Percentiles rank a stretch among this genome's conserved stretches.
These are phyloP conservation scores for Carassius carassius DNA, from an alignment of 2,113 vertebrate genomes.

Conservation along the genomic window DNA sequence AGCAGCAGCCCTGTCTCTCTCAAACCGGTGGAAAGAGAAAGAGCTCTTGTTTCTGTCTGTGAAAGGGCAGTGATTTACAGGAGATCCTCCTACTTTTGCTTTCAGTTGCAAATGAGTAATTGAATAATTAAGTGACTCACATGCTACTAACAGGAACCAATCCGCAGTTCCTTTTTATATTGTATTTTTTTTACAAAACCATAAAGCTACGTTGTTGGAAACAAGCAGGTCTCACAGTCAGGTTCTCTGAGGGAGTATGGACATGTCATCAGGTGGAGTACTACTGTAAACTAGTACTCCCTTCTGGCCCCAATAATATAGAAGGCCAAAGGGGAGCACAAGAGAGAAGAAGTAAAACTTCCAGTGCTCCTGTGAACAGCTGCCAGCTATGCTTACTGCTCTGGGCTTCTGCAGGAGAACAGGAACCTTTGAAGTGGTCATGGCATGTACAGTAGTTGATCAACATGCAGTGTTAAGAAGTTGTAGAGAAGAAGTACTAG, in stretches of 20 bases:
- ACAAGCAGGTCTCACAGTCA: slow-evolving; percentile 4
- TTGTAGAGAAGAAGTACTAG: not conserved
- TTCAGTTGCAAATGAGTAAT: slow-evolving; percentile 9
- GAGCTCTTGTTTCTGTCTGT: slow-evolving; percentile 38
- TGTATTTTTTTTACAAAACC: not conserved
- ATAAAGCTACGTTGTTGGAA: not conserved
- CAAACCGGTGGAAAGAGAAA: slow-evolving; percentile 21
- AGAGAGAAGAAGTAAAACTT: not conserved
- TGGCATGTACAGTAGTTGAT: slow-evolving; percentile 14
- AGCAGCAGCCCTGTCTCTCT: slow-evolving; percentile 29
- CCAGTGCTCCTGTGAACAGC: slow-evolving; percentile 44
- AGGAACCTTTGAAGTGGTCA: slow-evolving; percentile 46
- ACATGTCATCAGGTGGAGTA: slow-evolving; percentile 33
- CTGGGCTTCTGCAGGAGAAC: slow-evolving; percentile 32
- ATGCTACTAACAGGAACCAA: not conserved
- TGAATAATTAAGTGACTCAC: not conserved
- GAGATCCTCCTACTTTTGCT: slow-evolving; percentile 6
- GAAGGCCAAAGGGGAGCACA: not conserved
- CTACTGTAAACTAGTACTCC: slow-evolving; percentile 29
- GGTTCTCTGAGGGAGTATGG: not conserved
- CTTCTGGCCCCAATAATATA: slow-evolving; percentile 26
- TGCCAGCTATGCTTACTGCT: slow-evolving; percentile 57
- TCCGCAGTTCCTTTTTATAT: not conserved
- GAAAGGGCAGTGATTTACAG: slow-evolving; percentile 11
- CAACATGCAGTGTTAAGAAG: not conserved